Conservation (phyloP, 2,113 vertebrate genomes). For the rabbit (Oryctolagus cuniculus) region mOryCun1.1 NC_091439.1:5794001-5794500, state of each 20-base stretch:
- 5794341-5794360: neutral
- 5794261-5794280: neutral
- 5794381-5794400: slow-evolving; percentile 39
- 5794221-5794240: too few species aligned
- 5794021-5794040: neutral
- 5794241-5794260: neutral
- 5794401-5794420: slow-evolving; percentile 29
- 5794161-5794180: neutral
- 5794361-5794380: neutral
- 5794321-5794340: neutral
- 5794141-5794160: neutral
- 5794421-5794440: slow-evolving; percentile 40
- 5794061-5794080: neutral
- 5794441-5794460: slow-evolving; percentile 57
- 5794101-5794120: neutral
- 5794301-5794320: neutral
- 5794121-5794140: neutral
- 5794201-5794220: neutral
- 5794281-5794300: neutral
- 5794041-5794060: neutral
- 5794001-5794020: neutral
- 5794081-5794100: neutral
- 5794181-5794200: neutral
- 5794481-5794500: slow-evolving; percentile 53
- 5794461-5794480: neutral